Conservation (phyloP, 92 coral and sea anemone species). For the Hydrozoanthus gracilis region DNA sequence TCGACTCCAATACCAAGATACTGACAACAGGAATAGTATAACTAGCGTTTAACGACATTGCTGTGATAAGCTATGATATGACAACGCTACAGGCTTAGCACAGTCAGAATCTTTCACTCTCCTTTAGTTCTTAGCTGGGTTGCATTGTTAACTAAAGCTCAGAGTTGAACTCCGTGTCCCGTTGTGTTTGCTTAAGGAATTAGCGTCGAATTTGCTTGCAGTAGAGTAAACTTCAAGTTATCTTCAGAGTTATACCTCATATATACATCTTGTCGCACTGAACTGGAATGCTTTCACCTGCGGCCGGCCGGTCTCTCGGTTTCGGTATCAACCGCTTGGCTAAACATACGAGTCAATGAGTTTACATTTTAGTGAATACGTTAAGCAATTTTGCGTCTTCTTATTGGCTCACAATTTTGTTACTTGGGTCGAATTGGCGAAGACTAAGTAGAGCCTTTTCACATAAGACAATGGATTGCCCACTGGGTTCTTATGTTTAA, state of each 20-base stretch:
- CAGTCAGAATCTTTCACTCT: neutral
- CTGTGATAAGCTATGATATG: neutral
- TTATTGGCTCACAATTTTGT: slow-evolving; percentile 16
- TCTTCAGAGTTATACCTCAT: neutral
- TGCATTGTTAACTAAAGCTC: neutral
- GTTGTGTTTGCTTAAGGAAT: too few relatives aligned
- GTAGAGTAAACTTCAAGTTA: neutral
- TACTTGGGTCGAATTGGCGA: neutral
- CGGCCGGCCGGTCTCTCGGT: neutral
- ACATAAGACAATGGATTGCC: neutral
- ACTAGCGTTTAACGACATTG: slow-evolving; percentile 9
- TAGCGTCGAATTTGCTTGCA: neutral
- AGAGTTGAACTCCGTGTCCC: too few relatives aligned
- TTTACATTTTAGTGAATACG: slow-evolving; percentile 19
- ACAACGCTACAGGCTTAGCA: neutral
- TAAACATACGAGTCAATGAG: slow-evolving; percentile 16
- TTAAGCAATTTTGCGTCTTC: neutral
- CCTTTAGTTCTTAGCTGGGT: neutral
- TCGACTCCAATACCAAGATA: slow-evolving; percentile 61
- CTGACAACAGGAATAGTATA: slow-evolving; percentile 50
- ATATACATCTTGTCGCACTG: neutral
- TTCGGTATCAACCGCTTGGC: neutral
- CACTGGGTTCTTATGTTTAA: neutral
- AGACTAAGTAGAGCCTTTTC: neutral
- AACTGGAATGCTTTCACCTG: neutral